A percentile compares a stretch with the other conserved stretches of the same genome.
Evolutionary conservation across 2,113 vertebrate species (phyloP).

Genomic region (Amphiprion percula): DNA sequence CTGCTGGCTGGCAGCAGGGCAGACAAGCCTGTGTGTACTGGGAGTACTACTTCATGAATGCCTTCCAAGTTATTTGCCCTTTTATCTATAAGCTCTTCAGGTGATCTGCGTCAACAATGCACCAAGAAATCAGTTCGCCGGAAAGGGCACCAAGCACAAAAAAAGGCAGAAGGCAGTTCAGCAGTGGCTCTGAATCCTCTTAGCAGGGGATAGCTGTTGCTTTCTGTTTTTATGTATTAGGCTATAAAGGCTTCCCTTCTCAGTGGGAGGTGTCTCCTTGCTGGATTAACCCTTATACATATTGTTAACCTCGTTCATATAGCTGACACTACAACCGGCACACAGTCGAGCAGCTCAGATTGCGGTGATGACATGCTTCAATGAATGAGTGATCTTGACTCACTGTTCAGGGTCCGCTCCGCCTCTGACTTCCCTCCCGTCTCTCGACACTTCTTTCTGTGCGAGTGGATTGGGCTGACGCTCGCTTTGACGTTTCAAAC

Average conservation of each 20-base stretch:
- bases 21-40: conserved; percentile 5
- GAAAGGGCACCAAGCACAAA: conserved; percentile 43
- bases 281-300: conserved; percentile 64
- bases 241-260: conserved; percentile 26
- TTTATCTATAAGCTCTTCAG: conserved; percentile 58
- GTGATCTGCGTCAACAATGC: conserved; percentile 52
- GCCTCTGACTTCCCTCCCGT: conserved; percentile 14
- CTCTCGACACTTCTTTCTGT: background rate
- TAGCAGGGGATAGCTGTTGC: background rate
- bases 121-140: conserved; percentile 18
- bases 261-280: conserved; percentile 27
- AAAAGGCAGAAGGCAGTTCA: conserved; percentile 34
- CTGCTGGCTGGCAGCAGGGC: conserved; percentile 28
- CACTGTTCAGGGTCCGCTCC: conserved; percentile 2
- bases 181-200: background rate
- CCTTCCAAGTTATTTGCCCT: conserved; percentile 60
- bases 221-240: conserved; percentile 37
- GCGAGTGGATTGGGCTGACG: background rate
- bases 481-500: conserved; percentile 28
- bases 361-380: conserved; percentile 27
- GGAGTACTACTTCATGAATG: conserved; percentile 49
- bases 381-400: conserved; percentile 33
- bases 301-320: conserved; percentile 68
- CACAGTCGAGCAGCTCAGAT: conserved; percentile 20
- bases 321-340: conserved; percentile 31